phyloP scores from a whole-genome alignment of 2,888 invertebrate species.

The Caenorhabditis imperialis region DNA sequence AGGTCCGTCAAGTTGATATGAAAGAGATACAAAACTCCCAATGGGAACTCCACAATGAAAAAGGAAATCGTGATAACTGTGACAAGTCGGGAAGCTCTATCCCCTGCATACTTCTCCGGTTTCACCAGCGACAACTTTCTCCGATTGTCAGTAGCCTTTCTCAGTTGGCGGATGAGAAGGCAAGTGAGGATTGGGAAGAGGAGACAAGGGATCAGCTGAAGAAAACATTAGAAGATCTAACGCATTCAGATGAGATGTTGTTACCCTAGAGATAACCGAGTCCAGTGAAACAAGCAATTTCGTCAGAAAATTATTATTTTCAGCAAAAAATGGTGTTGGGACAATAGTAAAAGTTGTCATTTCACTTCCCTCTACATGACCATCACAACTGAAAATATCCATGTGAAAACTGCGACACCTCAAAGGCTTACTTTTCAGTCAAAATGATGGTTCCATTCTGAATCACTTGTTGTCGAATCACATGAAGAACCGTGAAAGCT shows the following conservation, averaged over 20 bases:
- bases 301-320: slow-evolving; percentile 1
- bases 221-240: too few relatives aligned
- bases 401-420: too few relatives aligned
- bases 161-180: slow-evolving; percentile 6
- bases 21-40: slow-evolving; percentile 6
- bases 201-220: slow-evolving; percentile 4
- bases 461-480: too few relatives aligned
- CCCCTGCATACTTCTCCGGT: background rate
- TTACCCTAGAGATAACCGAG: slow-evolving; percentile 5
- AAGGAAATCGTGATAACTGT: slow-evolving; percentile 10
- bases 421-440: too few relatives aligned
- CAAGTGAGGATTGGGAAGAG: slow-evolving; percentile 22
- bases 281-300: slow-evolving; percentile 8
- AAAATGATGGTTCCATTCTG: too few relatives aligned
- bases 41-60: slow-evolving; percentile 25
- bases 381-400: too few relatives aligned
- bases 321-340: background rate
- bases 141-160: slow-evolving; percentile 3
- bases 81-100: slow-evolving; percentile 17
- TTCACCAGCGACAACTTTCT: background rate
- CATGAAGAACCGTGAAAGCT: too few relatives aligned
- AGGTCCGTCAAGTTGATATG: background rate
- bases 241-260: too few relatives aligned
- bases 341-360: too few relatives aligned
- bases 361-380: too few relatives aligned